A percentile compares a stretch with the other conserved stretches of the same genome.
Evolutionary conservation across 2,113 vertebrate species (phyloP).

Genomic region (Malurus elegans): DNA sequence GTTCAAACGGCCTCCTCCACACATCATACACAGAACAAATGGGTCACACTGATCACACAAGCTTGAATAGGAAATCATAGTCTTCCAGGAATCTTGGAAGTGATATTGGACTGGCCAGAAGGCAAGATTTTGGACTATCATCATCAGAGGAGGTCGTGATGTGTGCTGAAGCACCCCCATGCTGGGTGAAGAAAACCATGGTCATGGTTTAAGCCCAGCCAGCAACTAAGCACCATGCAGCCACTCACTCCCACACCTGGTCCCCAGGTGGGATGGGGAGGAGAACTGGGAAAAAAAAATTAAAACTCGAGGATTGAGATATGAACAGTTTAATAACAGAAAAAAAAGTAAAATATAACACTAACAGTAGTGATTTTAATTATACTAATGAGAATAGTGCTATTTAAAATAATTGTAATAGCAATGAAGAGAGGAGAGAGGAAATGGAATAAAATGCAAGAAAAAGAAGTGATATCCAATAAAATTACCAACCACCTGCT

Average conservation of each 20-base stretch:
- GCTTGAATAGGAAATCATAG: background rate
- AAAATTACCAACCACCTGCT: background rate
- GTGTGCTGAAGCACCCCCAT: fast-evolving
- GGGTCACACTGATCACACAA: background rate
- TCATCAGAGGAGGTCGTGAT: background rate
- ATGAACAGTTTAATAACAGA: background rate
- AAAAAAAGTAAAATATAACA: background rate
- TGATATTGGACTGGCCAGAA: background rate
- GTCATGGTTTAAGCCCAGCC: background rate
- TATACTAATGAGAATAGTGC: background rate
- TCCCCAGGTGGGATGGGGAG: background rate
- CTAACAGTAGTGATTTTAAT: background rate
- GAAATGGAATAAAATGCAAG: background rate
- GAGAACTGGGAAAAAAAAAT: background rate
- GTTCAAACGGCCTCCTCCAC: background rate
- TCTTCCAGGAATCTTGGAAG: background rate
- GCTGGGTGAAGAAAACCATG: no score
- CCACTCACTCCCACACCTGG: background rate
- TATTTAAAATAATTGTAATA: background rate
- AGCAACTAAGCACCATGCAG: background rate
- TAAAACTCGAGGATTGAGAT: background rate
- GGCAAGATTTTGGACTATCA: background rate
- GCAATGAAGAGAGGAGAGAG: background rate
- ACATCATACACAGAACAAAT: background rate
- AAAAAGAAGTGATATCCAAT: background rate